phyloP scores from a whole-genome alignment of 2,113 vertebrate species.

The Aphelocoma coerulescens region DNA sequence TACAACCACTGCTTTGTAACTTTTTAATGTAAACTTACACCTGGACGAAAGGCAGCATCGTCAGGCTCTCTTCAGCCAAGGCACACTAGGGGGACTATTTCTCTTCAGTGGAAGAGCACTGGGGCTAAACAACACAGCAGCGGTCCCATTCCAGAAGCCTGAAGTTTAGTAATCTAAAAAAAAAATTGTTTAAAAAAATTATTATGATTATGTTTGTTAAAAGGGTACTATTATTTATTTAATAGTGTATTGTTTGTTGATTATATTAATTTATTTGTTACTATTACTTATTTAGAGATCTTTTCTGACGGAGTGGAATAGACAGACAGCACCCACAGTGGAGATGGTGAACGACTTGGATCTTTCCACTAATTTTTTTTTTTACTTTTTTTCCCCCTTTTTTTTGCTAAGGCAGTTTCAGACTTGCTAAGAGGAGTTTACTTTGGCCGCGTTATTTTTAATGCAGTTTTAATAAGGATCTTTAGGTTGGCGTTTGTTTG shows the following conservation, averaged over 20 bases:
- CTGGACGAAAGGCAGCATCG: background rate
- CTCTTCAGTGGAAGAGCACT: background rate
- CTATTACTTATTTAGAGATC: background rate
- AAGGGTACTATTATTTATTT: background rate
- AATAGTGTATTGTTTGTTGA: background rate
- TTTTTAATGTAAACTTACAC: background rate
- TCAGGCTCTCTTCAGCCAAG: background rate
- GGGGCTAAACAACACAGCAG: too few relatives aligned
- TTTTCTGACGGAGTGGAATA: background rate
- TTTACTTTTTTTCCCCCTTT: fast-evolving
- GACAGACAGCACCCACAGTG: background rate
- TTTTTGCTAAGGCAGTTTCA: background rate
- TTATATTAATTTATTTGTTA: background rate
- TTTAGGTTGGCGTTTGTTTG: background rate
- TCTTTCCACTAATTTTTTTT: background rate
- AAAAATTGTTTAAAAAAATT: background rate
- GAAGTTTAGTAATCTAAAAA: background rate
- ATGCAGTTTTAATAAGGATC: background rate
- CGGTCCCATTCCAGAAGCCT: background rate
- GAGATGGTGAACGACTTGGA: background rate
- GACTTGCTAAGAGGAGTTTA: background rate
- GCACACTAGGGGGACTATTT: constrained; percentile 34
- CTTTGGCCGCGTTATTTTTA: background rate
- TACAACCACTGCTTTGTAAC: background rate
- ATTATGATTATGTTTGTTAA: background rate